Evolutionary conservation across 2,113 vertebrate species (phyloP).

Genomic region (Eretmochelys imbricata): DNA sequence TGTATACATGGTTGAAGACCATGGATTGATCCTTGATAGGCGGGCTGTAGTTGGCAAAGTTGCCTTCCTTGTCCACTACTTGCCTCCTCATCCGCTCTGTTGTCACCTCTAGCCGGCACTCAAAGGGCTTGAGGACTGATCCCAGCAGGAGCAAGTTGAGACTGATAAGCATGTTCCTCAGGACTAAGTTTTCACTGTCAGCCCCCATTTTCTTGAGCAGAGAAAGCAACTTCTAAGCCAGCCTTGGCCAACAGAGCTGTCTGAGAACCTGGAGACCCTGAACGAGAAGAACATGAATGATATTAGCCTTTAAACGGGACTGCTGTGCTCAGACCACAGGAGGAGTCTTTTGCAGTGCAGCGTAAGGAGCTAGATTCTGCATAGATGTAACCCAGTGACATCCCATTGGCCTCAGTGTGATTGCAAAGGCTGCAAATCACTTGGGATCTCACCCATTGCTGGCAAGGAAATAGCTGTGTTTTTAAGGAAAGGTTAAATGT

Average conservation of each 20-base stretch:
- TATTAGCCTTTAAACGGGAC: not conserved
- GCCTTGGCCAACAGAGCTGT: not conserved
- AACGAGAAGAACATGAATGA: not conserved
- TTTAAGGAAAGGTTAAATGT: not conserved
- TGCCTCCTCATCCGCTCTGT: slow-evolving; percentile 78
- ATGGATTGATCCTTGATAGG: slow-evolving; percentile 85
- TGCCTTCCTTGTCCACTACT: slow-evolving; percentile 62
- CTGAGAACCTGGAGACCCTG: slow-evolving; percentile 53
- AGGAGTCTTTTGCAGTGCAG: not conserved
- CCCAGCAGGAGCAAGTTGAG: slow-evolving; percentile 81
- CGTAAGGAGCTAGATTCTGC: not conserved
- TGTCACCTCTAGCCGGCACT: slow-evolving; percentile 76
- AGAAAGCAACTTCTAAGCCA: slow-evolving; percentile 31
- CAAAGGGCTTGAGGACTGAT: slow-evolving; percentile 72
- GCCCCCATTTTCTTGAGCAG: slow-evolving; percentile 76
- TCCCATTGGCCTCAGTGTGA: not conserved
- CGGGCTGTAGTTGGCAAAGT: slow-evolving; percentile 80
- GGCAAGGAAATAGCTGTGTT: not conserved
- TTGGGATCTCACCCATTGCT: rapidly evolving
- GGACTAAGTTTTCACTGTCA: slow-evolving; percentile 70
- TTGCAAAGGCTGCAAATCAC: not conserved
- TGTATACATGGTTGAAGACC: slow-evolving; percentile 96
- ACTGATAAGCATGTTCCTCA: slow-evolving; percentile 80
- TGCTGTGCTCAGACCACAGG: not conserved
- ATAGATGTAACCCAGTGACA: rapidly evolving